phyloP scores from a whole-genome alignment of 2,113 vertebrate genomes.

The Bothrops jararaca region DNA sequence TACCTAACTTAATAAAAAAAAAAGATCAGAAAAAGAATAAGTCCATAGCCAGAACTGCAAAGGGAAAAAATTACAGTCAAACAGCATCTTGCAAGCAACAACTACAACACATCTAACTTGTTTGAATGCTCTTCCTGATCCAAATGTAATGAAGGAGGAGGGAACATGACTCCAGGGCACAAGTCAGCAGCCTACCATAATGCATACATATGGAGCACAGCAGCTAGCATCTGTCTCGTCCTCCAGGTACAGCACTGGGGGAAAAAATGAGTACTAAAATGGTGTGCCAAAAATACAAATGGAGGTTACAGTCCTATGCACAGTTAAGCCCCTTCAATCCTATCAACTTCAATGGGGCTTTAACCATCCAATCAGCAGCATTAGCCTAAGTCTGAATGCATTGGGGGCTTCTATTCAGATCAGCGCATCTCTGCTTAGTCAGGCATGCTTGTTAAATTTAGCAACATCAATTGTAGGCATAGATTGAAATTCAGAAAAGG shows the following conservation, averaged over 20 bases:
- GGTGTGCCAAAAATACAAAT: conserved; percentile 14
- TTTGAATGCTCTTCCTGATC: conserved; percentile 56
- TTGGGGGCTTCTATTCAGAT: conserved; percentile 12
- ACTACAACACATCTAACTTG: conserved; percentile 44
- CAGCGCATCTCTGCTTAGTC: background rate
- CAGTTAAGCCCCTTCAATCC: conserved; percentile 4
- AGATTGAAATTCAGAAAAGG: background rate
- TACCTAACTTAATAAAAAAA: background rate
- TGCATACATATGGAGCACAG: conserved; percentile 57
- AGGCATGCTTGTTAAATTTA: background rate
- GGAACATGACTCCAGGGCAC: conserved; percentile 57
- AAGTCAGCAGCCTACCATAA: conserved; percentile 60
- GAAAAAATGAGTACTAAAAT: conserved; percentile 45
- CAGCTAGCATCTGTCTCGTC: conserved; percentile 46
- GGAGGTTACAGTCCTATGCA: background rate
- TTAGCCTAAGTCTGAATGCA: background rate
- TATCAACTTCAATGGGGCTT: background rate
- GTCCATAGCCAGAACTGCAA: background rate
- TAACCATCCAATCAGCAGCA: background rate
- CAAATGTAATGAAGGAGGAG: conserved; percentile 63
- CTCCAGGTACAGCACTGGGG: conserved; percentile 35
- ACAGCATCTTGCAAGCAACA: conserved; percentile 57
- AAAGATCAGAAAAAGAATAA: background rate
- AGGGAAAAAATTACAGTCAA: background rate
- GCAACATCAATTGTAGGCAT: background rate